Percentiles rank a stretch among this genome's conserved stretches.
Evolutionary conservation across 2,113 vertebrate genomes (phyloP).

Genomic region (Oreotrochilus melanogaster): DNA sequence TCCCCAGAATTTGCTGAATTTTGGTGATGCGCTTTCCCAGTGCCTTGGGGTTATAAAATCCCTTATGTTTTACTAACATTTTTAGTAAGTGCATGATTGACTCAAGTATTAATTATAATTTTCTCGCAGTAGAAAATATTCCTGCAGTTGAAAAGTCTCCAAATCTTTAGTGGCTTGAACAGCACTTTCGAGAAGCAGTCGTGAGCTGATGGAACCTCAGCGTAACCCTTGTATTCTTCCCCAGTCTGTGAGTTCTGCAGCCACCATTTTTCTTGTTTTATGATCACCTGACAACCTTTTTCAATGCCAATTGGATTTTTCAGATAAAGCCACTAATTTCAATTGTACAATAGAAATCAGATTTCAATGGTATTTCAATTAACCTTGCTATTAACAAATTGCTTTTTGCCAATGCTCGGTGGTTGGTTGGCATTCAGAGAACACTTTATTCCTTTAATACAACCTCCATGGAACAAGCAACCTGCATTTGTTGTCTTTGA

Average conservation of each 20-base stretch:
- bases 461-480: conserved; percentile 61
- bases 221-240: background rate
- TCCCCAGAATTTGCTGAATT: background rate
- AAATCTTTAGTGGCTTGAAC: background rate
- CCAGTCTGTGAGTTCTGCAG: background rate
- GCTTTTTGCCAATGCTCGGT: conserved; percentile 60
- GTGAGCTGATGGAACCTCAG: background rate
- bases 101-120: background rate
- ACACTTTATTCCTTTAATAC: conserved; percentile 51
- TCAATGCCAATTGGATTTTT: conserved; percentile 72
- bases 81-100: background rate
- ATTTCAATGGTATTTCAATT: conserved; percentile 73
- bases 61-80: background rate
- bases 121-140: background rate
- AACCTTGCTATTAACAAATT: conserved; percentile 74
- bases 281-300: conserved; percentile 55
- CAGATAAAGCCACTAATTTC: conserved; percentile 57
- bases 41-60: background rate
- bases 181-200: background rate
- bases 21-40: background rate
- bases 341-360: conserved; percentile 57
- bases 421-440: conserved; percentile 59
- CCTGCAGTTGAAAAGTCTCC: background rate
- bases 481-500: conserved; percentile 20
- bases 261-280: conserved; percentile 4